These are phyloP conservation scores for Ethmia dodecea DNA, from an alignment of 2,888 invertebrate genomes.

Conservation along the genomic window DNA sequence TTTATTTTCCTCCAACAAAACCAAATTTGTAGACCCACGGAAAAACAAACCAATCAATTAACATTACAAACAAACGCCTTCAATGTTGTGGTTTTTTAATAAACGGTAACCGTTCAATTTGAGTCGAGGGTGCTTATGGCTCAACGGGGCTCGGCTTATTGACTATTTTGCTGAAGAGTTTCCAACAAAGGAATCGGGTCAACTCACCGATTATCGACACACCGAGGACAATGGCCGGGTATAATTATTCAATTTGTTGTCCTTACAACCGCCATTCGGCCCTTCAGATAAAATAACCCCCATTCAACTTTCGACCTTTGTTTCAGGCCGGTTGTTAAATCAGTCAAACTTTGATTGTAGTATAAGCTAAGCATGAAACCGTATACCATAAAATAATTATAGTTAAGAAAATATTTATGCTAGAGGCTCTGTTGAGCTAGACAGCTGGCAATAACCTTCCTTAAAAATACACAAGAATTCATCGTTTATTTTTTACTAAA, in stretches of 20 bases:
- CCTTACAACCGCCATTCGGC: slow-evolving; percentile 26
- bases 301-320: slow-evolving; percentile 47
- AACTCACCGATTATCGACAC: slow-evolving; percentile 47
- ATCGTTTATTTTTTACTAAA: too few relatives aligned
- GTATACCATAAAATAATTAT: too few relatives aligned
- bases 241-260: slow-evolving; percentile 69
- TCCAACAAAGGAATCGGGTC: slow-evolving; percentile 45
- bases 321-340: slow-evolving; percentile 32
- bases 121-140: slow-evolving; percentile 22
- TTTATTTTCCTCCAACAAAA: too few relatives aligned
- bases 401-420: too few relatives aligned
- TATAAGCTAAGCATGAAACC: too few relatives aligned
- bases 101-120: slow-evolving; percentile 28
- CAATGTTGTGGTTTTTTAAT: background rate
- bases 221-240: slow-evolving; percentile 43
- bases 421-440: too few relatives aligned
- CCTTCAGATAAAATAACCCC: slow-evolving; percentile 39
- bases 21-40: too few relatives aligned
- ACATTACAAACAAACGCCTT: too few relatives aligned
- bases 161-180: slow-evolving; percentile 32
- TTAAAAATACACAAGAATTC: too few relatives aligned
- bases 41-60: too few relatives aligned
- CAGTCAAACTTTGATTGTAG: slow-evolving; percentile 41
- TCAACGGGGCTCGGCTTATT: slow-evolving; percentile 11
- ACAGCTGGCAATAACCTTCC: too few relatives aligned